Base-by-base conservation (phyloP, 1,140 invertebrate species). In the Drosophila saltans region DNA sequence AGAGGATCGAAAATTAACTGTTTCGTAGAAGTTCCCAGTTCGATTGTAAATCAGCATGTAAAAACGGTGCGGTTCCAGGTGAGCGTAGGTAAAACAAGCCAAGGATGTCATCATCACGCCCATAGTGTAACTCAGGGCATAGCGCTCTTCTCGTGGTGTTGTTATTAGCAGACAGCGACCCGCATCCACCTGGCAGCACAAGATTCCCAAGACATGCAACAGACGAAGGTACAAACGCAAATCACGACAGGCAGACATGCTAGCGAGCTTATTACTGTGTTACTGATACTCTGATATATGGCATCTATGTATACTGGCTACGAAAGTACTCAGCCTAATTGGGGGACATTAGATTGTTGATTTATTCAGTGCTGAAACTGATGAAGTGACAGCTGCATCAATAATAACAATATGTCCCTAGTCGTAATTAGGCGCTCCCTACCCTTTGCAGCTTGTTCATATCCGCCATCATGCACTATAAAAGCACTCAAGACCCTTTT, bases 1-100 rank as follows among this genome's bases (percentile, higher is more conserved):
- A 0, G 60, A 78, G 57, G 59, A 26, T 0, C 78, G 65, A 48
- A 89, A 39, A 39, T 75, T 81, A 9, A 79, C 2, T 1, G 61
- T 62, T 11, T 84, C 85, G 16, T 84, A 84, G 26, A 73, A 61
- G 58, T 89, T 89, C 11, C 84, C 84, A 1, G 84, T 89, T 11
- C 70, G 41, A 24, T 78, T 89, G n/a, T 89, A 79, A 4, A 73
- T 6, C 3, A 0, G 0, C 6, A 84, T 36, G 11, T 69, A 68
- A 2, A 89, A 67, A 0, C 10, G 30, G 1, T 79, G 11, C 7
- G 84, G 67, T 4, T 71, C 26, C 6, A 84, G 4, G 39, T 76
- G 63, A 2, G 62, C 74, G 4, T 43, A 84, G 1, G 62, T 24
- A 11, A 88, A 75, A 63, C 67, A 57, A 3, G 9, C 48, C 0